Evolutionary conservation across 2,113 vertebrate genomes (phyloP), one percentile per base, ranked within the genome.

Genomic region (Laterallus jamaicensis): DNA sequence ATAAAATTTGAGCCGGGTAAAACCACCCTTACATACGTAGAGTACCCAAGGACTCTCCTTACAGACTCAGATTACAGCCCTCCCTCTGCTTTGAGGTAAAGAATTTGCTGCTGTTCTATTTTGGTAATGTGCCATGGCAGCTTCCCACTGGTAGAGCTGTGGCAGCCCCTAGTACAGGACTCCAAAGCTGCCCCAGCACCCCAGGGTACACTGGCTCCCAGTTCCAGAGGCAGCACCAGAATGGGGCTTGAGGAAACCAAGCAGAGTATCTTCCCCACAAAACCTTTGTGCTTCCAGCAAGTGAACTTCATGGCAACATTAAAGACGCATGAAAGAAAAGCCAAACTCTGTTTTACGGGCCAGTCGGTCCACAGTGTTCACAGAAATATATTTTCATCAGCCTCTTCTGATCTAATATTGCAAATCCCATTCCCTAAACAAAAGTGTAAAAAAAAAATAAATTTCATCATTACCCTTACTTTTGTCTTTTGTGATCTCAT

Each of bases 181-280:
- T 52, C 11, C 14, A 4, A 31, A 16, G 66, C 67, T 6, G 14
- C 13, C 17, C 6, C 0, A 29, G 20, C 6, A 2, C 73, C 25
- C 44, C 1, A 20, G 17, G 50, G 14, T 47, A 25, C 22, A n/a
- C 6, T 0, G 0, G 39, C 22, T 47, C 39, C 37, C 5, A 4
- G 20, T 10, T 17, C 1, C 0, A 54, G 49, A 44, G 31, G 37
- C 52, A 24, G 14, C 0, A 9, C 22, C 0, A 0, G 29, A 49
- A 26, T 0, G 0, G 0, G 42, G 20, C n/a, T 35, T 1, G 10
- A n/a, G 60, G 73, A 69, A 73, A n/a, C 17, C 26, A 14, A 35
- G 18, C 0, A 3, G 42, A 0, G 1, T 1, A 0, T 1, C 31
- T 8, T 75, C 47, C 29, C 50, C 3, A 0, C 47, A 26, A 56